Base-by-base conservation (phyloP, 2,113 vertebrate species). In the Perca schrenkii region DNA sequence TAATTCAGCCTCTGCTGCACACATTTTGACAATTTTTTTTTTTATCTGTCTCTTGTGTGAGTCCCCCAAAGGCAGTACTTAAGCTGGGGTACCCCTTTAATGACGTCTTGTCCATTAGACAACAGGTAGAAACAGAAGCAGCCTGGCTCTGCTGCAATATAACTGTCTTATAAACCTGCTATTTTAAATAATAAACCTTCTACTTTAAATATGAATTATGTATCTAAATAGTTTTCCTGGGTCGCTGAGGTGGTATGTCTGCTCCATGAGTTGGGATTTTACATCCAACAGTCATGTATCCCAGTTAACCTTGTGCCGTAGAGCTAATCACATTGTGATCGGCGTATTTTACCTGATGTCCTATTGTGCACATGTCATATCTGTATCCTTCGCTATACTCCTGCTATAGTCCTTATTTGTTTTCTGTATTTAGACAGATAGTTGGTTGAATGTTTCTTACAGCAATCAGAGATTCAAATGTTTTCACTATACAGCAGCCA, bases 291-390 rank as follows among this genome's bases (percentile, higher is more conserved):
- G 57, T 86, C 66, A 31, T 87, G 85, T 91, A 84, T 88, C 61
- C 79, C 74, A 90, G 84, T 87, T 87, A 85, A 85, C 22, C 36
- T 82, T 86, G 91, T 94, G 88, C 86, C 43, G 89, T 93, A 92
- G 81, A 89, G 62, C 90, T 86, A 81, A 79, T 85, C 80, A 86
- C 67, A 53, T 89, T 83, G 86, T 94, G 87, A 78, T 85, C 66
- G 14, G 65, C 89, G 80, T 90, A 85, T 87, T 92, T 88, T 71
- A 88, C 65, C 80, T 83, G 83, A 82, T 64, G 91, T 93, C 72
- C 60, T 84, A 60, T 89, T 79, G 74, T 79, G 76, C 86, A 75
- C 69, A 62, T 83, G 83, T 89, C 84, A 83, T 81, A 77, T 77
- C 82, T 92, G 87, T 91, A 77, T 71, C 77, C 75, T 82, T 79